A percentile compares a stretch with the other conserved stretches of the same genome.
phyloP scores from a whole-genome alignment of 2,888 invertebrate genomes.

The Pristionchus maxplancki region DNA sequence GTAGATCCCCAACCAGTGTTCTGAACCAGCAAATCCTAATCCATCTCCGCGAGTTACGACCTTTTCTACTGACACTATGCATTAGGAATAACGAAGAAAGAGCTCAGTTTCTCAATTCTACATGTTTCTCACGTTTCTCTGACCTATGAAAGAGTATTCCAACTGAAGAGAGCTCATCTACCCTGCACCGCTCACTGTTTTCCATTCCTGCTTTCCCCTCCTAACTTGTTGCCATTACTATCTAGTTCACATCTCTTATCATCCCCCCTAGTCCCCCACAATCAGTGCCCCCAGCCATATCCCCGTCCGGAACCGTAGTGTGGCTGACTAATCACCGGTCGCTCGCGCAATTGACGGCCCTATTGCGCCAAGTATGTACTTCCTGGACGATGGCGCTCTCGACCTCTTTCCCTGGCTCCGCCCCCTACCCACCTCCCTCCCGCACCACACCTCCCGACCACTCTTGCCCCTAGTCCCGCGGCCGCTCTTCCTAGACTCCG shows the following conservation, averaged over 20 bases:
- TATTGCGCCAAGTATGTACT: not conserved
- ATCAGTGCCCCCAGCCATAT: not conserved
- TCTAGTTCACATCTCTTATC: constrained; percentile 31
- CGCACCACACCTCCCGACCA: not conserved
- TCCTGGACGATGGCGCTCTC: not conserved
- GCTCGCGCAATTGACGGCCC: constrained; percentile 18
- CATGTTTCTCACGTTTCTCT: not conserved
- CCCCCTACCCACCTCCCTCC: not conserved
- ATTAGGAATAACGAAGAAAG: not conserved
- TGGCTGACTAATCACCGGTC: not conserved
- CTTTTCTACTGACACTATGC: not conserved
- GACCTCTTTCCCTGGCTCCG: constrained; percentile 34
- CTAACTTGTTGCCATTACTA: constrained; percentile 23
- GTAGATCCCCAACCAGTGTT: not conserved
- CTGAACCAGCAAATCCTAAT: not conserved
- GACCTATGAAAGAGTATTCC: not conserved
- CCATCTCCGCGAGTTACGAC: not conserved
- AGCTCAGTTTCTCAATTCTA: not conserved
- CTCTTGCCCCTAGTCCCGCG: not conserved
- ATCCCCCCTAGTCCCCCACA: not conserved
- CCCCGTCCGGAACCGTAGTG: constrained; percentile 27
- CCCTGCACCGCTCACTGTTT: not conserved
- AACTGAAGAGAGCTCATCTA: not conserved
- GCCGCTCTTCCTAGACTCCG: not conserved
- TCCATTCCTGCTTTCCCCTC: constrained; percentile 12